Base-by-base conservation (phyloP, 2,113 vertebrate genomes). In the Sminthopsis crassicaudata region DNA sequence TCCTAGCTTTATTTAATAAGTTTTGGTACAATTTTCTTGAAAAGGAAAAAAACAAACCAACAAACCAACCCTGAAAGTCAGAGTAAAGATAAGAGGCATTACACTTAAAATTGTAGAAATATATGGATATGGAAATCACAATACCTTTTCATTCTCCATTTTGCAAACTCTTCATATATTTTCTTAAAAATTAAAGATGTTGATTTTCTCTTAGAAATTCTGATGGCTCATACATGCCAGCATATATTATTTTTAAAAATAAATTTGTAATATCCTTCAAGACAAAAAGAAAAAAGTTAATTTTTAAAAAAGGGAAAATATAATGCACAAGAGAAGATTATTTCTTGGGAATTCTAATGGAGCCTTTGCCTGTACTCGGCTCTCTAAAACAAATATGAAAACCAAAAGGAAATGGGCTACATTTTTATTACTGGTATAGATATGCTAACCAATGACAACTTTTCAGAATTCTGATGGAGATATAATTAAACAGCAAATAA, bases 61-160 rank as follows among this genome's bases (percentile, higher is more conserved):
- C 48, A n/a, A n/a, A n/a, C 14, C 19, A 76, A n/a, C 14, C 67
- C 60, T 53, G 46, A 92, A 94, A 97, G n/a, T 60, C 88, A 22
- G 24, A 10, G 12, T 92, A 91, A 96, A 93, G 46, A 27, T 53
- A 88, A 36, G 94, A 89, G 55, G 55, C 57, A 94, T 0, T 93
- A 46, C 50, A 91, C 53, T 95, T 96, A 50, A 94, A 92, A 96
- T 8, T 93, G 36, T 30, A 92, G 53, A 6, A 42, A 84, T 54
- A 12, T 24, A 67, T 76, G 55, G 96, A 93, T 57, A 91, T 0
- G 53, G 46, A 96, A 93, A 60, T 52, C 90, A 94, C 96, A 94
- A 92, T 98, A 98, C 98, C 98, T 98, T 97, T 96, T 97, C 96
- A 2, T 95, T 96, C 91, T 97, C 98, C 98, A 98, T 98, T 94